Evolutionary conservation across 1,140 invertebrate genomes (phyloP), one percentile per base, ranked within the genome.

Genomic region (Oreohelix idahoensis): DNA sequence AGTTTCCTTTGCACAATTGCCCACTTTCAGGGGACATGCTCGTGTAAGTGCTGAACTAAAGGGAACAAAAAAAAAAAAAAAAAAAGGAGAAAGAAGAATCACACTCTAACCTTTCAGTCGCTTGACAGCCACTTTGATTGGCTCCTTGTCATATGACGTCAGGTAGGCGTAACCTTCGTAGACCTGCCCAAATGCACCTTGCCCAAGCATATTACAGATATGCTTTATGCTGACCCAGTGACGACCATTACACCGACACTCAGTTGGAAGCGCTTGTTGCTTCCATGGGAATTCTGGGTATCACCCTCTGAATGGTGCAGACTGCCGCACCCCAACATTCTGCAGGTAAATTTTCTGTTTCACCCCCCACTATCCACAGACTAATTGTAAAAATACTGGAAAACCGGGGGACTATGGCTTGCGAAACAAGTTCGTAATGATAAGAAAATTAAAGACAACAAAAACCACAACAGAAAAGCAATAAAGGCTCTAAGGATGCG

Each of bases 121-220:
- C 81, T 88, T 88, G 2, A 88, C 80, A 0, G 86, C 87, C 11
- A 88, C 86, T 53, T 79, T 79, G 8, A 83, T 4, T 0, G 81
- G 51, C n/a, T 81, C 83, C 49, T 84, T 83, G 38, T 80, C 45
- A 8, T 80, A 26, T 20, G 75, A 70, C 1, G 20, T 20, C 39
- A 63, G 26, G 23, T 78, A 83, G 0, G 83, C 81, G 20, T 58
- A 74, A 0, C 79, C 89, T 38, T 84, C 85, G 42, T 86, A 81
- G 23, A 90, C 89, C 77, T 86, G 84, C 71, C 97, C 97, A 93
- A 98, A 98, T 92, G 98, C 97, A 0, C 97, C 97, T 23, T 96
- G 97, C 84, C 97, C 97, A 39, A 98, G 93, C 92, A 98, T 97
- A 90, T 97, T 96, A 84, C 97, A 93, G 23, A 98, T 92, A 26